A percentile compares a stretch with the other conserved stretches of the same genome.
phyloP scores from a whole-genome alignment of 2,797 vertebrate species.

The Chiloscyllium punctatum region DNA sequence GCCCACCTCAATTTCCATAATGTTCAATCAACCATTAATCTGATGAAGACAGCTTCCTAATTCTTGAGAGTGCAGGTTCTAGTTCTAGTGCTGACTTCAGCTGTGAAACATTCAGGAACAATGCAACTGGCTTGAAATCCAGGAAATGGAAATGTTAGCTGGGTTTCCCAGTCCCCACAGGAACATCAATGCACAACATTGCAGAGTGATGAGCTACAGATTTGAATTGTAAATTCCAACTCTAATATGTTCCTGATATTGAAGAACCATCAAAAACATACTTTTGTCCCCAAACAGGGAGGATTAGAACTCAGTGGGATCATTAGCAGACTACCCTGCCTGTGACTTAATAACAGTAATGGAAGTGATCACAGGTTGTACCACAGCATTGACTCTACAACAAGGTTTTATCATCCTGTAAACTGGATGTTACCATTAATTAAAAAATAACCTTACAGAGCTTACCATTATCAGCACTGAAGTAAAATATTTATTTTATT shows the following conservation, averaged over 20 bases:
- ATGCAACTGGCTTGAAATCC: background rate
- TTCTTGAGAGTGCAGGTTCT: background rate
- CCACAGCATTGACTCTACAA: background rate
- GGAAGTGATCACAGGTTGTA: background rate
- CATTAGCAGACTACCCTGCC: background rate
- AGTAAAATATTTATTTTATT: background rate
- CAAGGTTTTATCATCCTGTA: background rate
- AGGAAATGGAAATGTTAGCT: background rate
- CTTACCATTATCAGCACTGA: background rate
- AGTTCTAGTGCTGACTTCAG: background rate
- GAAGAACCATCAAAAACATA: background rate
- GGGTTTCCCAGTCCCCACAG: background rate
- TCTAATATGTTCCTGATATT: background rate
- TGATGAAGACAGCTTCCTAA: background rate
- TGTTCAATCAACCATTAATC: slow-evolving; percentile 21
- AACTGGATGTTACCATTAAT: background rate
- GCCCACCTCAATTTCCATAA: slow-evolving; percentile 30
- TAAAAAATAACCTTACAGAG: background rate
- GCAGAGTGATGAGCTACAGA: background rate
- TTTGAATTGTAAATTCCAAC: background rate
- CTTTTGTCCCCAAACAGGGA: background rate
- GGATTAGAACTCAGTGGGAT: background rate
- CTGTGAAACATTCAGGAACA: background rate
- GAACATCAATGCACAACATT: background rate
- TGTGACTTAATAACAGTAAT: background rate